Percentiles rank a stretch among this genome's conserved stretches.
Conservation (phyloP, 2,113 vertebrate species). For the Mungos mungo region DNA sequence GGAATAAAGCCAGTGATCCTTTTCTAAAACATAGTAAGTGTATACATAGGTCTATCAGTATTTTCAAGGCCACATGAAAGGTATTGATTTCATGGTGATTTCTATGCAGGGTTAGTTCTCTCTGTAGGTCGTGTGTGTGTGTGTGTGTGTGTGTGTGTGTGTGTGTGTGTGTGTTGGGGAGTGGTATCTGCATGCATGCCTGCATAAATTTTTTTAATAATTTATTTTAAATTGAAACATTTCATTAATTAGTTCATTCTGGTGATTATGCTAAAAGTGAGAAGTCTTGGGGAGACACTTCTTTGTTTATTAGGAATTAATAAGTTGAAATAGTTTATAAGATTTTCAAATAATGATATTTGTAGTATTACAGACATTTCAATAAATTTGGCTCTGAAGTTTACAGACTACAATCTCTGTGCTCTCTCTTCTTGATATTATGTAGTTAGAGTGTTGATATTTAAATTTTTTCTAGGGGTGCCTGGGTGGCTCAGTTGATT, state of each 20-base stretch:
- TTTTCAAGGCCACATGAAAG: slow-evolving; percentile 60
- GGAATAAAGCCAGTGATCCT: slow-evolving; percentile 8
- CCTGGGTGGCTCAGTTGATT: too few relatives aligned
- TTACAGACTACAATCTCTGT: slow-evolving; percentile 20
- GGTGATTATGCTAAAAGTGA: slow-evolving; percentile 52
- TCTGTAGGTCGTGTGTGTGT: neutral
- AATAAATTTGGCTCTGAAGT: slow-evolving; percentile 52
- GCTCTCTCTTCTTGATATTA: neutral
- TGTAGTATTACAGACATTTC: slow-evolving; percentile 38
- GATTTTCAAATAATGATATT: slow-evolving; percentile 50
- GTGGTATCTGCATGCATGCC: neutral
- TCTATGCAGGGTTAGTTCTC: slow-evolving; percentile 19
- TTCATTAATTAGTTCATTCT: slow-evolving; percentile 60
- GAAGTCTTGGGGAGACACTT: neutral
- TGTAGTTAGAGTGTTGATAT: neutral
- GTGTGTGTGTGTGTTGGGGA: neutral
- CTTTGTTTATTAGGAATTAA: neutral
- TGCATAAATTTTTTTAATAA: slow-evolving; percentile 4
- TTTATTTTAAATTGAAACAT: slow-evolving; percentile 50
- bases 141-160: neutral
- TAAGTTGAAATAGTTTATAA: slow-evolving; percentile 53
- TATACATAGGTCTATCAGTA: slow-evolving; percentile 42
- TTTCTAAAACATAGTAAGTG: slow-evolving; percentile 37
- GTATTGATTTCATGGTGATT: slow-evolving; percentile 60
- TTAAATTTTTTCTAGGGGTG: neutral